Evolutionary conservation across 2,888 invertebrate genomes (phyloP), one percentile per base, ranked within the genome.

Genomic region (Lottia scabra): DNA sequence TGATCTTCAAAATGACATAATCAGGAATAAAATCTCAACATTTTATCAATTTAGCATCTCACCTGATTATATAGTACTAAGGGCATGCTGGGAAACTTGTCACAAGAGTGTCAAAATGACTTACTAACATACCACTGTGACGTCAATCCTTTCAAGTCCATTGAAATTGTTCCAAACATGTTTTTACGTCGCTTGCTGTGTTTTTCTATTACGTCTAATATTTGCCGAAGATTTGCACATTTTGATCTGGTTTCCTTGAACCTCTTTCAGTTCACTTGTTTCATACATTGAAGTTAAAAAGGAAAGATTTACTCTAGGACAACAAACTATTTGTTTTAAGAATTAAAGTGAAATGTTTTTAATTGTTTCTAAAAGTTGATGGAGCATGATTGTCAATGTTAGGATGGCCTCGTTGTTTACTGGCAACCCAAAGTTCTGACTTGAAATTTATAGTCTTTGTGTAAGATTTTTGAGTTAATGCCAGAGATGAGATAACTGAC

Each of bases 111-210:
- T 56, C 56, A 56, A 19, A 56, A 10, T 13, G 56, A 56, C 56
- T 56, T 56, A 19, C 56, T 19, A 56, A 56, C 56, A 56, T 56
- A 56, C 23, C 56, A 56, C 19, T 23, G 13, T 56, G 56, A 56
- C 23, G 56, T 56, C 56, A 56, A 56, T 56, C 56, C 56, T 23
- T 56, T 56, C 56, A 56, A 56, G 56, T 56, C 56, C 19, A 23
- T 19, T 23, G 56, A 56, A 56, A 56, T 19, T 56, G 56, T 56
- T 56, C 56, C 56, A 56, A 23, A 56, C 56, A 56, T 56, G 56
- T 56, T 56, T 56, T 56, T 56, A 19, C 13, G 10, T 2, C 2
- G 56, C 56, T 56, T 56, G 56, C 19, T 10, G 3, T 23, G 23
- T 56, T 56, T 56, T 23, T 23, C 23, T 13, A 19, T 23, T 23